phyloP scores from a whole-genome alignment of 2,797 vertebrate genomes.

The Lagodon rhomboides region DNA sequence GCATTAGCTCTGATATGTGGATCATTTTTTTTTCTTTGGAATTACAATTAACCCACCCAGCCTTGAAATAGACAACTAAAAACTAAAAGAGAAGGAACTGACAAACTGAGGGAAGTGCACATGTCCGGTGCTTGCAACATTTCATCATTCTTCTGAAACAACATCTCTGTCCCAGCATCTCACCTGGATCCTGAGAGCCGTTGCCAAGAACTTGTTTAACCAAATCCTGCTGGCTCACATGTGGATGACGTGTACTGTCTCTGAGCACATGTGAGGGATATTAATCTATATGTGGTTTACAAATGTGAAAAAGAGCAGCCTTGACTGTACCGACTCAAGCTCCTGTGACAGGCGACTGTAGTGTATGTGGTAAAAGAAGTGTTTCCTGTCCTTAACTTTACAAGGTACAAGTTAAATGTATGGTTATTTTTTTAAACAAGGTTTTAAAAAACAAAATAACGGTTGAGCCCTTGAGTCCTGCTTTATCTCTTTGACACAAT shows the following conservation, averaged over 20 bases:
- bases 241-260: too few species aligned
- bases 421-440: too few species aligned
- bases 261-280: too few species aligned
- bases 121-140: background rate
- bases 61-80: background rate
- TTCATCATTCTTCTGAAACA: background rate
- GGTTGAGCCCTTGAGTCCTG: too few species aligned
- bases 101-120: background rate
- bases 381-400: background rate
- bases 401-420: too few species aligned
- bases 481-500: too few species aligned
- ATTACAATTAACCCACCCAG: background rate
- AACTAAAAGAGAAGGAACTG: slow-evolving; percentile 25
- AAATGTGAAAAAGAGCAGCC: too few species aligned
- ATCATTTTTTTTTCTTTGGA: too few species aligned
- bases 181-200: slow-evolving; percentile 10
- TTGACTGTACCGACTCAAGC: background rate
- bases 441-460: too few species aligned
- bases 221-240: too few species aligned
- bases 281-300: too few species aligned
- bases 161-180: slow-evolving; percentile 7
- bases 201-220: slow-evolving; percentile 11
- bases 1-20: too few species aligned
- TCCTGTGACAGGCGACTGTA: background rate
- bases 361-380: background rate